A percentile compares a stretch with the other conserved stretches of the same genome.
phyloP scores from a whole-genome alignment of 2,113 vertebrate species.

The Mobula hypostoma region DNA sequence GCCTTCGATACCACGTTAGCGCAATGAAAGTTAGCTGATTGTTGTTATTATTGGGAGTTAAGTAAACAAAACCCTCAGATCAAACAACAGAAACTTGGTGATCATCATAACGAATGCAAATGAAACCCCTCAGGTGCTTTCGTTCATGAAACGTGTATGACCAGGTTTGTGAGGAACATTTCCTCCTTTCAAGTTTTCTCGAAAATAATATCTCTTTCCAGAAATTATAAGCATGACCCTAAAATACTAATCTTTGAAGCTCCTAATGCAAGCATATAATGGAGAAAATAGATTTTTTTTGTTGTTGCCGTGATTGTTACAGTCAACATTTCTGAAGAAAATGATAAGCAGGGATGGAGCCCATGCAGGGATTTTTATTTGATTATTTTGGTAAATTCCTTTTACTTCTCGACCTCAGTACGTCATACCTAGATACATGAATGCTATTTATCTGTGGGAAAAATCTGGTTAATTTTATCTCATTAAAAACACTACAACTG shows the following conservation, averaged over 20 bases:
- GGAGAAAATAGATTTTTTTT: background rate
- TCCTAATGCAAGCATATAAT: background rate
- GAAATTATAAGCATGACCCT: background rate
- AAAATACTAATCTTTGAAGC: background rate
- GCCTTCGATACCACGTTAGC: background rate
- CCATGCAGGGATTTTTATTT: background rate
- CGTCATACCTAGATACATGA: background rate
- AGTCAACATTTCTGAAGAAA: background rate
- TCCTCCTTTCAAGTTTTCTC: background rate
- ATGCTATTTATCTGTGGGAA: background rate
- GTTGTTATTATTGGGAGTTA: background rate
- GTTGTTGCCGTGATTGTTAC: background rate
- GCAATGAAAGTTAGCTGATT: background rate
- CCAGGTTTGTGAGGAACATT: background rate
- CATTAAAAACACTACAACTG: background rate
- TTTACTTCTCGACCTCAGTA: background rate
- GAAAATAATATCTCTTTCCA: background rate
- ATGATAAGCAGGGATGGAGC: background rate
- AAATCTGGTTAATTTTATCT: background rate
- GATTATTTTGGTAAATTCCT: background rate
- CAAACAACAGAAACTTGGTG: background rate
- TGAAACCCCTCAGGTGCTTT: background rate
- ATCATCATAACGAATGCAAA: background rate
- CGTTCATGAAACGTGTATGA: background rate
- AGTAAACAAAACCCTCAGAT: background rate